Percentiles rank a stretch among this genome's conserved stretches.
phyloP scores from a whole-genome alignment of 2,113 vertebrate species.

The Antidorcas marsupialis region DNA sequence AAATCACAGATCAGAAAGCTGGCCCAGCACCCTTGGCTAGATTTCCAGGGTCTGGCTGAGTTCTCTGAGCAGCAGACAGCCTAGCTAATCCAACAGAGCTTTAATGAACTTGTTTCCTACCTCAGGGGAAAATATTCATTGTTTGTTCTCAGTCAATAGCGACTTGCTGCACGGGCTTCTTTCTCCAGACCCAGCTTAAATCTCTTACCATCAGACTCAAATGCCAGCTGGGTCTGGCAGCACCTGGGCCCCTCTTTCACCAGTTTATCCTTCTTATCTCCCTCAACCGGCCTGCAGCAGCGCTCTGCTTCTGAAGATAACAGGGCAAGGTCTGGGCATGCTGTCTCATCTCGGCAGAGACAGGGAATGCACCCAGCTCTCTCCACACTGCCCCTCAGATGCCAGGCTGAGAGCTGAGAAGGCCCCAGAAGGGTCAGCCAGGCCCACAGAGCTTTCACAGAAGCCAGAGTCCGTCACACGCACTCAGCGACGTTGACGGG shows the following conservation, averaged over 20 bases:
- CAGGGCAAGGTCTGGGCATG: not conserved
- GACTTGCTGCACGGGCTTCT: not conserved
- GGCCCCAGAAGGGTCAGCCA: too few relatives aligned
- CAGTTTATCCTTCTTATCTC: not conserved
- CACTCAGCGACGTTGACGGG: not conserved
- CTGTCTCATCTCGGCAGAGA: not conserved
- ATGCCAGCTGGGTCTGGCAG: not conserved
- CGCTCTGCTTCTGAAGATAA: not conserved
- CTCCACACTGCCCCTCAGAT: not conserved
- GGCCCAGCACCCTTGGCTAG: not conserved
- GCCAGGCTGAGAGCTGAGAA: not conserved
- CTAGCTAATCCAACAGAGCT: not conserved
- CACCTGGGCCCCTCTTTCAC: not conserved
- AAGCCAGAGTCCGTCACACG: not conserved
- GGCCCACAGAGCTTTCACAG: not conserved
- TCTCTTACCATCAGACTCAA: not conserved
- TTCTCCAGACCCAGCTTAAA: not conserved
- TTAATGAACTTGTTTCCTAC: not conserved
- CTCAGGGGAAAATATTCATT: not conserved
- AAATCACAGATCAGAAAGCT: not conserved
- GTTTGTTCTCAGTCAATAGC: not conserved
- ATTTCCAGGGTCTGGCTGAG: not conserved
- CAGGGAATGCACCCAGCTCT: not conserved
- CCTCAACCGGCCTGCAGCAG: not conserved
- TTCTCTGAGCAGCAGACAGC: not conserved